phyloP scores from a whole-genome alignment of 2,888 invertebrate genomes.

The Limnephilus auricula region DNA sequence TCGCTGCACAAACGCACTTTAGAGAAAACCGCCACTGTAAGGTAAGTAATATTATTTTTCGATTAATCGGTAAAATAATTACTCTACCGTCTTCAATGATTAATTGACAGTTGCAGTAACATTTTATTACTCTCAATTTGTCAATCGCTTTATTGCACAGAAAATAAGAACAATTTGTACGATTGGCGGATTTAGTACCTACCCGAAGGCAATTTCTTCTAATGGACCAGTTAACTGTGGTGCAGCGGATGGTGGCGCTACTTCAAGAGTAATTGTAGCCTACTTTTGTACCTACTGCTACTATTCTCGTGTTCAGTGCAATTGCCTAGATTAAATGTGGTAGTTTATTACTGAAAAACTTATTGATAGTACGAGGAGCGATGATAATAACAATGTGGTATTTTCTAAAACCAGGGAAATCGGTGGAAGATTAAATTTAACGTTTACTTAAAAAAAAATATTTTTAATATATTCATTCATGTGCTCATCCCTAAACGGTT shows the following conservation, averaged over 20 bases:
- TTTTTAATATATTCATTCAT: too few species aligned
- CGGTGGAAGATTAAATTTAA: too few species aligned
- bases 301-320: background rate
- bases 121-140: background rate
- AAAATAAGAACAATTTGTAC: background rate
- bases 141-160: background rate
- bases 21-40: too few species aligned
- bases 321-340: background rate
- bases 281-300: background rate
- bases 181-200: background rate
- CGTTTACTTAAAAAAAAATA: too few species aligned
- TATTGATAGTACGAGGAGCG: background rate
- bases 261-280: background rate
- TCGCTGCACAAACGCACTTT: too few species aligned
- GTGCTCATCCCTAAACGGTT: too few species aligned
- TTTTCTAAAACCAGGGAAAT: background rate
- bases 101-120: background rate
- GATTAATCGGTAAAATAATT: background rate
- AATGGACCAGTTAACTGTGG: background rate
- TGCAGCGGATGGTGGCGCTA: background rate
- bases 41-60: background rate
- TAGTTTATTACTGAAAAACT: background rate
- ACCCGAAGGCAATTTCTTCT: background rate
- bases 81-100: background rate
- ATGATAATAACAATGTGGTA: background rate